Evolutionary conservation across 2,888 invertebrate genomes (phyloP).

Genomic region (Clistopyga incitator): DNA sequence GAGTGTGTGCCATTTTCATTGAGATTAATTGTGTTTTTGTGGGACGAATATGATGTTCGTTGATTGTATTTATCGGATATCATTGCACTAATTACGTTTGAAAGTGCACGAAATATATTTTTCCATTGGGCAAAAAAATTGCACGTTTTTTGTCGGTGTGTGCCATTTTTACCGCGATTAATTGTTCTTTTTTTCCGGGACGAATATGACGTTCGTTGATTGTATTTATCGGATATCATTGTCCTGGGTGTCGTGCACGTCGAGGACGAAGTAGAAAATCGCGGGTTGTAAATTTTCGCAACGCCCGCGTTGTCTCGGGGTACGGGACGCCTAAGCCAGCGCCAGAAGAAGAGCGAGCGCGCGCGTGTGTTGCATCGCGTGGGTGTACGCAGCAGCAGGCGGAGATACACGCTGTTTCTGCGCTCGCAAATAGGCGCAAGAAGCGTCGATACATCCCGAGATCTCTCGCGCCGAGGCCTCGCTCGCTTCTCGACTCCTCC

Average conservation of each 20-base stretch:
- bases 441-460: constrained; percentile 71
- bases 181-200: background rate
- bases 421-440: constrained; percentile 70
- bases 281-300: constrained; percentile 45
- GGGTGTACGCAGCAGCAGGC: constrained; percentile 66
- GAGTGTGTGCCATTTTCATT: background rate
- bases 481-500: constrained; percentile 64
- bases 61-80: background rate
- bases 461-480: constrained; percentile 66
- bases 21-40: background rate
- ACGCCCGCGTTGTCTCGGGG: constrained; percentile 23
- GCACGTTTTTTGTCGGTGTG: too few relatives aligned
- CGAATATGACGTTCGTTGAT: background rate
- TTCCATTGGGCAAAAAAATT: too few relatives aligned
- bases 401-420: constrained; percentile 67
- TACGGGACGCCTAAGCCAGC: constrained; percentile 10
- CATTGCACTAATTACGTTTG: too few relatives aligned
- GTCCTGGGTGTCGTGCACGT: background rate
- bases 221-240: background rate
- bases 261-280: constrained; percentile 34
- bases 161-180: background rate
- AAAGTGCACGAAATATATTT: too few relatives aligned
- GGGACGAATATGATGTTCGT: background rate
- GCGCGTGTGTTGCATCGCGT: constrained; percentile 57
- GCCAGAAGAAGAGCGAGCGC: constrained; percentile 36